phyloP scores from a whole-genome alignment of 1,140 invertebrate genomes.

The Globodera ellingtonae region DNA sequence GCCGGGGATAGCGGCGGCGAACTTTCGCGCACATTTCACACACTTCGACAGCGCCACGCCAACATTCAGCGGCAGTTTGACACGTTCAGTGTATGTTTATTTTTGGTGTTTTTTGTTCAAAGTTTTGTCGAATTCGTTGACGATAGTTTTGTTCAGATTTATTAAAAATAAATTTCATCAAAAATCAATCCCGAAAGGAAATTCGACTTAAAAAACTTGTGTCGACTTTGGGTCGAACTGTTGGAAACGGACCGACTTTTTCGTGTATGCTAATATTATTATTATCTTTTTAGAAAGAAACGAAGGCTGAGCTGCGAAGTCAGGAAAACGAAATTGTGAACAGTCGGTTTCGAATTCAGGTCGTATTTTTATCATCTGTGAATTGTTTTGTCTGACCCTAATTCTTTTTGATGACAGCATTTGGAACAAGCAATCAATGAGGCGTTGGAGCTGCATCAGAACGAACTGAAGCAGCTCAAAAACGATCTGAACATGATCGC shows the following conservation, averaged over 20 bases:
- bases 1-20: constrained; percentile 9
- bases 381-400: constrained; percentile 9
- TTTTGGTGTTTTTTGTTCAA: no score
- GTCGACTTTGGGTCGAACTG: not conserved
- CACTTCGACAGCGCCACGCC: constrained; percentile 27
- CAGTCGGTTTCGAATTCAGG: constrained; percentile 50
- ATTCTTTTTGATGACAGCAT: constrained; percentile 39
- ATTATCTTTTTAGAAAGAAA: constrained; percentile 40
- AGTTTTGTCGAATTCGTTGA: no score
- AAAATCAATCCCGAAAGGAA: not conserved
- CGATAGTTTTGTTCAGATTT: no score
- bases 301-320: constrained; percentile 42
- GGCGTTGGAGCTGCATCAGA: constrained; percentile 54
- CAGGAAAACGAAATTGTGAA: constrained; percentile 46
- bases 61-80: constrained; percentile 38
- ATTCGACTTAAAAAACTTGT: no score
- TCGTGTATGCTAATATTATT: not conserved
- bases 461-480: constrained; percentile 54
- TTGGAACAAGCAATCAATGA: constrained; percentile 55
- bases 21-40: constrained; percentile 8
- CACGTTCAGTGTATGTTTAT: constrained; percentile 36
- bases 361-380: constrained; percentile 2
- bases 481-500: constrained; percentile 52
- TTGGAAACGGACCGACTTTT: no score
- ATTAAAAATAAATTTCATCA: not conserved